Base-by-base conservation (phyloP, 2,888 invertebrate genomes). In the Biston stratarius region DNA sequence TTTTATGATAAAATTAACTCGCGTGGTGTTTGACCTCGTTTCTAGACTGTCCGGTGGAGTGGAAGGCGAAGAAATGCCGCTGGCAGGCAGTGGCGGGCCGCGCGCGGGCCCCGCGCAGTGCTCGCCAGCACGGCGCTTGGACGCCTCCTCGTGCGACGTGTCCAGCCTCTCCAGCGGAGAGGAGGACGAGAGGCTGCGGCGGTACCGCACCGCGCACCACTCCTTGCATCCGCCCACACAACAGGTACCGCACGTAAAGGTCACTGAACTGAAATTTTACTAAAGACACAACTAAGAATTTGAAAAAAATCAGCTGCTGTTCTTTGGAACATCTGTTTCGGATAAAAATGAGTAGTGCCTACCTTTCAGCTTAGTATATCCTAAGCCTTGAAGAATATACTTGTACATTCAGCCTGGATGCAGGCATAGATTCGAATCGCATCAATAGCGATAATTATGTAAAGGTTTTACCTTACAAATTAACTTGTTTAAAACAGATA, bases 91-190 rank as follows among this genome's bases (percentile, higher is more conserved):
- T 42, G 42, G 45, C 53, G 75, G 67, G 78, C 81, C 82, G n/a
- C 85, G 91, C 44, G 83, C 83, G 10, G 93, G 92, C 0, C 93
- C 93, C 24, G 92, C 94, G 72, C 92, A 92, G 79, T 91, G 94
- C 78, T 91, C 94, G 52, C 92, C 92, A 56, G 91, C 94, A 81
- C 87, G 93, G 58, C 86, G 94, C 61, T 90, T 93, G 77, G 92
- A 94, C 85, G 85, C 93, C 24, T 93, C 92, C 65, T 92, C 92
- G 8, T 94, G 94, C 89, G 94, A 93, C 85, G 86, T 86, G 77
- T 94, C 94, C 73, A 91, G 91, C 74, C 87, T 94, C 52, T 94
- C 94, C 82, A 92, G 94, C 79, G 94, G 94, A 71, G 92, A 94
- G 78, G 90, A 94, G 81, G 91, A 94, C 90, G 90, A 94, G 84